Evolutionary conservation across 2,113 vertebrate genomes (phyloP).

Genomic region (Pan troglodytes): NHGRI_mPanTro3-v2.1_pri NC_072412.2:75016501-75017000

Average conservation of each 20-base stretch:
- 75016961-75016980: neutral
- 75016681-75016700: neutral
- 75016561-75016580: neutral
- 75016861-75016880: neutral
- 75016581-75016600: neutral
- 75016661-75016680: neutral
- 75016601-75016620: neutral
- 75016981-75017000: neutral
- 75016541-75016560: neutral
- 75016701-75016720: too few species aligned
- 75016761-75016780: neutral
- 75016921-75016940: neutral
- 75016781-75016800: neutral
- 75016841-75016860: neutral
- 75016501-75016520: neutral
- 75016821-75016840: neutral
- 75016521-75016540: neutral
- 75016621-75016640: neutral
- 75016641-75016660: neutral
- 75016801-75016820: neutral
- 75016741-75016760: neutral
- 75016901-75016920: neutral
- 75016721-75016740: neutral
- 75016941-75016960: neutral
- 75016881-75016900: neutral